Percentiles rank a stretch among this genome's conserved stretches.
Evolutionary conservation across 1,140 invertebrate genomes (phyloP).

Genomic region (Zelostemma sp.): DNA sequence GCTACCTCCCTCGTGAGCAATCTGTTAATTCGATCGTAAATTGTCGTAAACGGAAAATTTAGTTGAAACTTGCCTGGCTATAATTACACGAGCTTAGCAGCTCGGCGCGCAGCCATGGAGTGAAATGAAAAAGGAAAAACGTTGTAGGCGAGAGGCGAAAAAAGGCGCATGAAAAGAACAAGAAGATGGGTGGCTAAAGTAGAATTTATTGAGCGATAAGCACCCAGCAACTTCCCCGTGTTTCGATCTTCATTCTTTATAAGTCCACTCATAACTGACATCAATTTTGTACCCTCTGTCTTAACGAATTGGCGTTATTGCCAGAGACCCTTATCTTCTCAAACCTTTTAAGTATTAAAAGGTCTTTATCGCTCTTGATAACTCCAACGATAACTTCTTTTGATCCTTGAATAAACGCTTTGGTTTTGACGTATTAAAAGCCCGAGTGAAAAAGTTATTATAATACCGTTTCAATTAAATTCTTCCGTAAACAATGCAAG

Average conservation of each 20-base stretch:
- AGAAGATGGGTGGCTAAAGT: slow-evolving; percentile 51
- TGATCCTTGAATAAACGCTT: neutral
- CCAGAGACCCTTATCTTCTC: neutral
- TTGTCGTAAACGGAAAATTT: slow-evolving; percentile 62
- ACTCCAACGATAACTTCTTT: neutral
- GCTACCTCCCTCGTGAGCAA: slow-evolving; percentile 29
- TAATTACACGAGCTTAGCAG: slow-evolving; percentile 58
- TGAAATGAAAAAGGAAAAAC: slow-evolving; percentile 16
- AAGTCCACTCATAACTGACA: slow-evolving; percentile 51
- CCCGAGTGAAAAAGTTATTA: neutral
- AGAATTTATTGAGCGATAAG: slow-evolving; percentile 63
- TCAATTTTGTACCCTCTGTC: slow-evolving; percentile 22
- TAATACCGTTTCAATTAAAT: slow-evolving; percentile 3
- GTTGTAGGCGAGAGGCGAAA: slow-evolving; percentile 7
- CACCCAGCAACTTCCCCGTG: slow-evolving; percentile 55
- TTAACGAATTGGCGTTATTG: slow-evolving; percentile 15
- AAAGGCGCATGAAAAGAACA: slow-evolving; percentile 8
- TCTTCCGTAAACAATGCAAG: slow-evolving; percentile 1
- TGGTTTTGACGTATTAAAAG: slow-evolving; percentile 4
- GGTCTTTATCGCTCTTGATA: neutral
- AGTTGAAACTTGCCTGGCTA: slow-evolving; percentile 54
- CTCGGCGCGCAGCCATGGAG: slow-evolving; percentile 23
- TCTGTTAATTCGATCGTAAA: slow-evolving; percentile 66
- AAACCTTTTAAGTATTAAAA: slow-evolving; percentile 10
- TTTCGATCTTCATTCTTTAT: slow-evolving; percentile 60